Evolutionary conservation across 1,140 invertebrate species (phyloP).

Genomic region (Heliconius hermathena): DNA sequence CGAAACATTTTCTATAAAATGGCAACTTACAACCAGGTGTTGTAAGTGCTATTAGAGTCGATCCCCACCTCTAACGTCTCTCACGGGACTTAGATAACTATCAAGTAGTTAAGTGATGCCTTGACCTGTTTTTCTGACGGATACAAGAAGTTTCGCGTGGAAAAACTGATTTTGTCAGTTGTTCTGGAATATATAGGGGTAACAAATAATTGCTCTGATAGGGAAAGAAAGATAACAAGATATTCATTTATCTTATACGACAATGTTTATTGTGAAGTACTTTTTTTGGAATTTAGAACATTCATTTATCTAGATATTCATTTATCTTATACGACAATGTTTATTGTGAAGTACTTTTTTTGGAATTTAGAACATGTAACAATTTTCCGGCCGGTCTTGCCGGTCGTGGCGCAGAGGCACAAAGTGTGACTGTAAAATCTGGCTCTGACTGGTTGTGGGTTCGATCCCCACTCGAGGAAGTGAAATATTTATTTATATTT

Average conservation of each 20-base stretch:
- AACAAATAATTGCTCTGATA: background rate
- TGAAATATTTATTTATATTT: too few relatives aligned
- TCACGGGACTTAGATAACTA: constrained; percentile 27
- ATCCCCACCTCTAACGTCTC: constrained; percentile 25
- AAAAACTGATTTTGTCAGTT: constrained; percentile 11
- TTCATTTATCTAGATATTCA: constrained; percentile 2
- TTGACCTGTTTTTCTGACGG: constrained; percentile 19
- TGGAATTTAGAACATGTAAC: too few relatives aligned
- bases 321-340: background rate
- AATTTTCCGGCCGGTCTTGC: too few relatives aligned
- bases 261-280: too few relatives aligned
- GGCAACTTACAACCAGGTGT: constrained; percentile 18
- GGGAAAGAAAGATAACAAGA: constrained; percentile 1
- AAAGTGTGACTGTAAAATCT: too few relatives aligned
- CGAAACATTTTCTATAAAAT: constrained; percentile 19
- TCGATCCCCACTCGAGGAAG: too few relatives aligned
- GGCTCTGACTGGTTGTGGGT: too few relatives aligned
- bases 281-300: too few relatives aligned
- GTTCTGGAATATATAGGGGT: background rate
- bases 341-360: too few relatives aligned
- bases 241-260: background rate
- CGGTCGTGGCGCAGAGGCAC: too few relatives aligned
- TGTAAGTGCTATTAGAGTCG: constrained; percentile 28
- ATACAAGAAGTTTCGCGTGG: background rate
- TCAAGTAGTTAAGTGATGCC: constrained; percentile 17